Base-by-base conservation (phyloP, 2,888 invertebrate genomes). In the Dasysyrphus albostriatus region DNA sequence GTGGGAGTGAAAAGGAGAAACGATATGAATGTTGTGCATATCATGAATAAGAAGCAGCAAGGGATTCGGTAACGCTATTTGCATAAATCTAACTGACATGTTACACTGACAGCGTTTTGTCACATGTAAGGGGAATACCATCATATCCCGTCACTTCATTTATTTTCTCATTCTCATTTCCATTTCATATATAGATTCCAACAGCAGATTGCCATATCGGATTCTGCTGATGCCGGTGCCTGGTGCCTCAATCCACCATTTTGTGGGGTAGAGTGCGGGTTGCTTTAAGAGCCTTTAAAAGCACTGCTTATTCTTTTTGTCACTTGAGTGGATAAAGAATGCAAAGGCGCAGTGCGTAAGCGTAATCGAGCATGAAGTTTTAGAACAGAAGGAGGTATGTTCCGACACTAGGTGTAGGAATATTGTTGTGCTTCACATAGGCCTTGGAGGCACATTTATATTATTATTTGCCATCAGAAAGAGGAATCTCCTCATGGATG, bases 71-170 rank as follows among this genome's bases (percentile, higher is more conserved):
- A 59, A 87, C 78, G 54, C 70, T 79, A 87, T 87, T 87, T 87
- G 87, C 87, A 87, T 87, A 87, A 87, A 87, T 87, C 78, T 87
- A 87, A 87, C 87, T 87, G 87, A 87, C 87, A 87, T 87, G 83
- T 78, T 76, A 83, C 87, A 83, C 61, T 83, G 87, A 83, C 87
- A 87, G 75, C 59, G 56, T 85, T 85, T 85, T 85, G 85, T 77
- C 85, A 85, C 77, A 82, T 85, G 59, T 72, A 72, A 77, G 47
- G 63, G 76, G 58, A 80, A 54, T 56, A 54, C 47, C 47, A 70
- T 24, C 47, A 70, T 24, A 47, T 39, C 70, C 61, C 58, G 78
- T 82, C 75, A 87, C 78, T 79, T 83, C 83, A 87, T 87, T 78
- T 87, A 70, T 87, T 79, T 80, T 70, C 69, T 12, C 51, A 51